Evolutionary conservation across 53 echinoderm and acorn worm genomes (phyloP).

Genomic region (Apostichopus leukothele): DNA sequence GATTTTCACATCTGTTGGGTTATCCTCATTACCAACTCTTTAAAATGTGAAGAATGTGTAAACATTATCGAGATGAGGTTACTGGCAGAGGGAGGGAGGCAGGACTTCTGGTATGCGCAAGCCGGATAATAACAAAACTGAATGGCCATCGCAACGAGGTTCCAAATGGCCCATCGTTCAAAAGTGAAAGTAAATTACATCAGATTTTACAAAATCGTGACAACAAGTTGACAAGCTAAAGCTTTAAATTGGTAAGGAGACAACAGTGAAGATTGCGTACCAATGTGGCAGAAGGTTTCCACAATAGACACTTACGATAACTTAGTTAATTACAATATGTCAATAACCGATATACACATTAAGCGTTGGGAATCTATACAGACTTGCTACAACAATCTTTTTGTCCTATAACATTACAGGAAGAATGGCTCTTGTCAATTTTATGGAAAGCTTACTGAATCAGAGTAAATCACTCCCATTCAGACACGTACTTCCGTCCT

Average conservation of each 20-base stretch:
- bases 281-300: background rate
- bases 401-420: background rate
- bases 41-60: slow-evolving; percentile 37
- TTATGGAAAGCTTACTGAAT: slow-evolving; percentile 21
- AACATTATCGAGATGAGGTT: slow-evolving; percentile 11
- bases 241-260: slow-evolving; percentile 30
- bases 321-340: slow-evolving; percentile 30
- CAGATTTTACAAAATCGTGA: slow-evolving; percentile 4
- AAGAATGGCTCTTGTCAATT: slow-evolving; percentile 7
- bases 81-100: background rate
- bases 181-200: slow-evolving; percentile 27
- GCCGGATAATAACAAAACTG: background rate
- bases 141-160: background rate
- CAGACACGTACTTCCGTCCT: slow-evolving; percentile 1
- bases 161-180: background rate
- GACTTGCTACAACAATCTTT: slow-evolving; percentile 18
- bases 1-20: slow-evolving; percentile 15
- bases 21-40: slow-evolving; percentile 12
- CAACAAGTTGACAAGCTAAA: slow-evolving; percentile 37
- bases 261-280: background rate
- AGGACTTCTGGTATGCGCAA: background rate
- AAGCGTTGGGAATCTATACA: slow-evolving; percentile 1
- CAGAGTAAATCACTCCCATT: slow-evolving; percentile 36
- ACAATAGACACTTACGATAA: slow-evolving; percentile 15
- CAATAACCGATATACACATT: slow-evolving; percentile 37